Evolutionary conservation across 2,888 invertebrate species (phyloP).

Genomic region (Agonum fuliginosum): DNA sequence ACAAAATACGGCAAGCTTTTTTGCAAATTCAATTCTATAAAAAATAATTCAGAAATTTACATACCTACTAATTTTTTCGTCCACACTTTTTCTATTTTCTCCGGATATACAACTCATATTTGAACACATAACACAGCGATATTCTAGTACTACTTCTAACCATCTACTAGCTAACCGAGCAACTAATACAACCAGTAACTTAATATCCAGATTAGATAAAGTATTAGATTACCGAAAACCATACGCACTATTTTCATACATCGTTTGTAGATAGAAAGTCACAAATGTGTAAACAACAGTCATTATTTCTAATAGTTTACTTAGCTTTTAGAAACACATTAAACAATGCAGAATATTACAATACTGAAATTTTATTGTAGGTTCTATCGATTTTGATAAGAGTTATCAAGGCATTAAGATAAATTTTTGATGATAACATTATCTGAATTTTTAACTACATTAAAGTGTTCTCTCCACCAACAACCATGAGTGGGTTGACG

Average conservation of each 20-base stretch:
- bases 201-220: conserved; percentile 49
- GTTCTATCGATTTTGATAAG: neutral
- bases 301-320: neutral
- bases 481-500: no score
- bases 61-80: neutral
- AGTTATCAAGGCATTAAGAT: neutral
- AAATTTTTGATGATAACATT: neutral
- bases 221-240: conserved; percentile 21
- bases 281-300: neutral
- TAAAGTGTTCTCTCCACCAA: no score
- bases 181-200: conserved; percentile 29
- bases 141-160: neutral
- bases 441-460: neutral
- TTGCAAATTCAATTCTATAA: no score
- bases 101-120: neutral
- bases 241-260: no score
- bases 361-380: no score
- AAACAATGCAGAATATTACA: no score
- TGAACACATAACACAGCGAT: conserved; percentile 18
- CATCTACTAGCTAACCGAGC: neutral
- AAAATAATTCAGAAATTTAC: no score
- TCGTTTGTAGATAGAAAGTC: no score
- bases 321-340: no score
- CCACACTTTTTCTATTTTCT: no score
- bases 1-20: no score